Evolutionary conservation across 2,888 invertebrate genomes (phyloP), one percentile per base, ranked within the genome.

Genomic region (Lasioglossum zephyrum): DNA sequence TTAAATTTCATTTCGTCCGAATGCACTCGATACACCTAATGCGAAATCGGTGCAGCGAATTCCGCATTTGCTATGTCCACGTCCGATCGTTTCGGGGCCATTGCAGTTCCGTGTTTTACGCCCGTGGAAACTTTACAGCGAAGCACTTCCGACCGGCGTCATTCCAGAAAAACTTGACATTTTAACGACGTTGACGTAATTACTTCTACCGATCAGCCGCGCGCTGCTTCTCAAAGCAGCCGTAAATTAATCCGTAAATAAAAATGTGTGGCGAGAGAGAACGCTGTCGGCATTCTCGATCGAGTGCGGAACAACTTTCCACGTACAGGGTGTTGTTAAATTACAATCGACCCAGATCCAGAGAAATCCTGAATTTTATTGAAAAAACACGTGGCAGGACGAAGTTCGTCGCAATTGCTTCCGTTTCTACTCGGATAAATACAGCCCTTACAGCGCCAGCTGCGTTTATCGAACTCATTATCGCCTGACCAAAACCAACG

Each of bases 11-110:
- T 18, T 18, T 49, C 49, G 49, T 49, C 2, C 22, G 22, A 22
- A 18, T 49, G 8, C 49, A 8, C 18, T 22, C 49, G 49, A 49
- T 49, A 49, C 6, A 22, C 49, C 22, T 53, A 53, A 53, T 53
- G 53, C 22, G 36, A 31, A 31, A 77, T 69, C 36, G 36, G 13
- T 16, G 36, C 36, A 44, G n/a, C 16, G 9, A 8, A 77, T 26
- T 39, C 9, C 36, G 36, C 18, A 6, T 44, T 70, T 47, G 41
- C 18, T 22, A 49, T 57, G 36, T 16, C 11, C 18, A 63, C 26
- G 72, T 78, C 49, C 16, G 72, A 72, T 78, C 81, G 72, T 81
- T 81, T 11, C 60, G 22, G 4, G 9, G 26, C 26, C 60, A 31
- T 63, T 63, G 26, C 41, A 77, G 26, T 57, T 18, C 9, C 53